Base-by-base conservation (phyloP, 2,797 vertebrate genomes). In the Sebastes baramenuke region DNA sequence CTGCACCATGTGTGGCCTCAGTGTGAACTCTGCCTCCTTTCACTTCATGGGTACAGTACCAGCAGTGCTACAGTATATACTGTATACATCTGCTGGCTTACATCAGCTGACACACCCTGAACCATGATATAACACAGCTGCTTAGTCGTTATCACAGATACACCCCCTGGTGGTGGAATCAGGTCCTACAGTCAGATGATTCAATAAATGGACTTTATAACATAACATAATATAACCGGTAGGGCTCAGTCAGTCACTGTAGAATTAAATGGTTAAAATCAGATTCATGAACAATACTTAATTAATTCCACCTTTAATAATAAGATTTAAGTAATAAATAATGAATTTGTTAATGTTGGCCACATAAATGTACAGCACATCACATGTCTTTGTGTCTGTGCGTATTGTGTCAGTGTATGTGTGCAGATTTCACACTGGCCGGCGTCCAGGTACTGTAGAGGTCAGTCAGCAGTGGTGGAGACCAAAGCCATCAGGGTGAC, bases 401-500 rank as follows among this genome's bases (percentile, higher is more conserved):
- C 58, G 20, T 13, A 1, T 13, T 72, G 49, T 59, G 72, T 79
- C 32, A 16, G 69, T 67, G 65, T 62, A 22, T 49, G 55, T 64
- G 38, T 20, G 62, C 24, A 65, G 29, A 34, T 84, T 64, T 82
- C 32, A 16, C 5, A 22, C 46, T 73, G 76, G 70, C 75, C 16
- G 3, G 27, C 24, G 5, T 87, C 84, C 77, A 80, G 78, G 64
- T 59, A 4, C 25, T 24, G 74, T 29, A 67, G 71, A 72, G 66
- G 75, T 90, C 83, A 89, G 29, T 88, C 81, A 42, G 75, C 68
- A 18, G 77, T 16, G 22, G 42, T 30, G 25, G 88, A 91, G 56
- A 95, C 94, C 54, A 85, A 89, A 30, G 96, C 96, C 84, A 96
- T 91, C 54, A 98, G 82, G 79, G 96, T 94, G 84, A 99, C 86